Base-by-base conservation (phyloP, 37 sponge, comb jelly and placozoan species). In the Lycopodina hypogea region DNA sequence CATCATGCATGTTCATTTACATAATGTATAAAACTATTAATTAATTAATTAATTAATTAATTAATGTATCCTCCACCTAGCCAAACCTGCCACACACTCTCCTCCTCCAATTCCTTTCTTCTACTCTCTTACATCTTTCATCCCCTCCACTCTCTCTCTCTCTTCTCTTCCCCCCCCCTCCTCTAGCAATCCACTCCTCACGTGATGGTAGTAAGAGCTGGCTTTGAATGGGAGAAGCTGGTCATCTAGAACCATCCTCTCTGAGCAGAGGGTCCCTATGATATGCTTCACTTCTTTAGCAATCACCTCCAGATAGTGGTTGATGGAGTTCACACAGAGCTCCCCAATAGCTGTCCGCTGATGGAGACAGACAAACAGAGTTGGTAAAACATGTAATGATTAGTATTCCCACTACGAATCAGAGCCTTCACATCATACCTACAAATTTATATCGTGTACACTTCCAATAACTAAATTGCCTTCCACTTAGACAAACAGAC, bases 261-360 rank as follows among this genome's bases (percentile, higher is more conserved):
- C 81, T 22, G 42, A 32, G 34, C 76, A 81, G 50, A 81, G 53
- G 29, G 36, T 37, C 2, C 83, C 83, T 41, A 81, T 33, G 33
- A 71, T 61, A 41, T 26, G 14, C 82, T 82, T 85, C 33, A 88
- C 78, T 79, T 92, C 89, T 78, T 85, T 93, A 55, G 92, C 89
- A 0, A 93, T 90, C 60, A 78, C 15, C 62, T 96, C 93, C 61
- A 96, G 79, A 77, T 85, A 93, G 51, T 83, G 81, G 72, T 96
- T 93, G 67, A 93, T 86, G 30, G 84, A 72, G 40, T 89, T 87
- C 52, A 96, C 84, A 68, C 87, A 82, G 45, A 68, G 84, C 82
- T 96, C 94, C 12, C 97, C 97, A 35, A 92, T 87, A 42, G 30
- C 75, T 55, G 77, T 61, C 6, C 91, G 86, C 89, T 90, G 72